phyloP scores from a whole-genome alignment of 2,888 invertebrate species.

The Leptinotarsa rubiginosa region DNA sequence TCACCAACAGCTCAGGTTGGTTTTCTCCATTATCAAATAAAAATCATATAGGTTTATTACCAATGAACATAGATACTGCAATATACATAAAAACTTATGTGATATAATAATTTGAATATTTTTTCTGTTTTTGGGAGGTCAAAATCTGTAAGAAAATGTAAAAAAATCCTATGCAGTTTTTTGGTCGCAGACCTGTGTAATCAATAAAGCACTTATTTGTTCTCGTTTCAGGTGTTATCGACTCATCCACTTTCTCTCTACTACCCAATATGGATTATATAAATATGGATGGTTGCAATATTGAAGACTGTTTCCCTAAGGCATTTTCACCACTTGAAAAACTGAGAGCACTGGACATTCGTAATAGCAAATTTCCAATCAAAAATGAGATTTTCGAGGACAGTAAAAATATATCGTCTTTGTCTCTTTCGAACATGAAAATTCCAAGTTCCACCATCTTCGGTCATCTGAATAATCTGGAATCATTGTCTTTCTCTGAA shows the following conservation, averaged over 20 bases:
- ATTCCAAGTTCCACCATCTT: conserved; percentile 19
- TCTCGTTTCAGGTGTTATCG: conserved; percentile 33
- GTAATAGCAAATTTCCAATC: conserved; percentile 27
- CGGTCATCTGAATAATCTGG: conserved; percentile 22
- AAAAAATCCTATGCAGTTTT: too few relatives aligned
- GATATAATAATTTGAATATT: too few relatives aligned
- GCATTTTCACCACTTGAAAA: conserved; percentile 26
- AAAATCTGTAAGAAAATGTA: too few relatives aligned
- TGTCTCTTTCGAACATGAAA: conserved; percentile 19
- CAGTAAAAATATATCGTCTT: conserved; percentile 14
- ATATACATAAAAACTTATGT: too few relatives aligned
- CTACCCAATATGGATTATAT: conserved; percentile 29
- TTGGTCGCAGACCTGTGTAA: too few relatives aligned
- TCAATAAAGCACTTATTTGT: neutral
- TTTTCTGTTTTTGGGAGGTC: too few relatives aligned
- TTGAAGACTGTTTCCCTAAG: conserved; percentile 25
- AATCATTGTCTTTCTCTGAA: conserved; percentile 22
- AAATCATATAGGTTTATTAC: too few relatives aligned
- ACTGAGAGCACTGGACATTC: conserved; percentile 25
- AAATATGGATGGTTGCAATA: conserved; percentile 23
- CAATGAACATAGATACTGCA: too few relatives aligned
- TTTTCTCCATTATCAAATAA: too few relatives aligned
- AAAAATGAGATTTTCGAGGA: conserved; percentile 33
- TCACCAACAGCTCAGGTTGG: too few relatives aligned
- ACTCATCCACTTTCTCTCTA: conserved; percentile 21